These are phyloP conservation scores for Styela plicata DNA, from an alignment of 23 tunicate genomes.

Conservation along the genomic window DNA sequence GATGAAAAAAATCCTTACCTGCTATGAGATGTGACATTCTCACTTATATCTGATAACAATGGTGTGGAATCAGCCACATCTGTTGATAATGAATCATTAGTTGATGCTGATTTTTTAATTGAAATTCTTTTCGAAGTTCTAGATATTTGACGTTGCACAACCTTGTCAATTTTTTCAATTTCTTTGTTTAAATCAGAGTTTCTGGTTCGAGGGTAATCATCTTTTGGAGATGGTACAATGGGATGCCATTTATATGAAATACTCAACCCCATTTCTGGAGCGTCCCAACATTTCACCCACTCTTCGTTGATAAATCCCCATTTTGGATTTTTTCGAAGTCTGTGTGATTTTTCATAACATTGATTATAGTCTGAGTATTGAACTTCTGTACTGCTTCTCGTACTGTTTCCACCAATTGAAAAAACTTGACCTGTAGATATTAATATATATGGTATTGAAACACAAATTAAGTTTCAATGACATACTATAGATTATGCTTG, in stretches of 20 bases:
- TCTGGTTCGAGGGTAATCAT: background rate
- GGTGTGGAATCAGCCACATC: background rate
- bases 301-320: slow-evolving; percentile 66
- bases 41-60: slow-evolving; percentile 4
- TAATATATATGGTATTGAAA: background rate
- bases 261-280: slow-evolving; percentile 41
- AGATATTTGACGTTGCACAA: background rate
- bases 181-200: background rate
- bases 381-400: background rate
- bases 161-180: slow-evolving; percentile 9
- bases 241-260: slow-evolving; percentile 82
- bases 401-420: no score
- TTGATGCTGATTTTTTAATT: background rate
- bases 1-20: no score
- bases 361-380: background rate
- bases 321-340: slow-evolving; percentile 32
- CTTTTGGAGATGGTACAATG: background rate
- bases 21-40: background rate
- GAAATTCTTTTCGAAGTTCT: background rate
- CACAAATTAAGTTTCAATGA: background rate
- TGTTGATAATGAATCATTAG: background rate
- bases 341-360: slow-evolving; percentile 16
- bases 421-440: background rate
- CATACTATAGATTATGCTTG: no score
- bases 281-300: slow-evolving; percentile 89